Percentiles rank a stretch among this genome's conserved stretches.
phyloP scores from a whole-genome alignment of 2,888 invertebrate genomes.

The Philhelius pedissequus region DNA sequence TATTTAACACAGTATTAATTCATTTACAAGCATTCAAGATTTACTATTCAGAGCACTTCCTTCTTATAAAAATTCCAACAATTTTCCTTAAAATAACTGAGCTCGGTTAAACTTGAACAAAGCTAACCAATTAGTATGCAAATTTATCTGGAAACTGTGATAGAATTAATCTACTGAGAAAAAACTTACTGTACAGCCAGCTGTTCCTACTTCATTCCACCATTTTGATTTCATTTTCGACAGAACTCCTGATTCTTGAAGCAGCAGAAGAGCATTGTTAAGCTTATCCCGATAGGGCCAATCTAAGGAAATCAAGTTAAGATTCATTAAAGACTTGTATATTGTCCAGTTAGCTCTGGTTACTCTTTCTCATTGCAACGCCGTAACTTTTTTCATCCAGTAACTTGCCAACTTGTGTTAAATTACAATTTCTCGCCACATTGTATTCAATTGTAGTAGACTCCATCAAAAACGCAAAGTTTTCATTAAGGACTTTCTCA shows the following conservation, averaged over 20 bases:
- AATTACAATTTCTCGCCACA: slow-evolving; percentile 83
- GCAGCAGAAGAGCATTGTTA: slow-evolving; percentile 88
- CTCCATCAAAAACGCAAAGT: slow-evolving; percentile 90
- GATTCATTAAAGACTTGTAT: neutral
- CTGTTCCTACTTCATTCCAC: slow-evolving; percentile 92
- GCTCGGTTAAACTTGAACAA: no score
- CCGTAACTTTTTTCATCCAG: slow-evolving; percentile 87
- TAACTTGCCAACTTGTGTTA: slow-evolving; percentile 82
- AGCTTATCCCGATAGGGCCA: slow-evolving; percentile 85
- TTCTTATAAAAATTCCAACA: no score
- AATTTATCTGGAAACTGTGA: no score
- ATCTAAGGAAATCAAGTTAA: slow-evolving; percentile 70
- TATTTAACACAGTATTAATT: no score
- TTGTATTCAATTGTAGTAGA: slow-evolving; percentile 88
- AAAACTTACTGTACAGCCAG: slow-evolving; percentile 83
- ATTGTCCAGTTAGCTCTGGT: no score
- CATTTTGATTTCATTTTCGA: slow-evolving; percentile 89
- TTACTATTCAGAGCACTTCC: no score
- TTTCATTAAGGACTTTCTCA: slow-evolving; percentile 76
- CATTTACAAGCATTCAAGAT: no score
- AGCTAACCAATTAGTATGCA: no score
- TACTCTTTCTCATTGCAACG: slow-evolving; percentile 85
- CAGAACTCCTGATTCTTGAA: slow-evolving; percentile 91
- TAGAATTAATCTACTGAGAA: neutral
- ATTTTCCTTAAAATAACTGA: no score